Base-by-base conservation (phyloP, 1,140 invertebrate genomes). In the Gonatopus flavifemur region DNA sequence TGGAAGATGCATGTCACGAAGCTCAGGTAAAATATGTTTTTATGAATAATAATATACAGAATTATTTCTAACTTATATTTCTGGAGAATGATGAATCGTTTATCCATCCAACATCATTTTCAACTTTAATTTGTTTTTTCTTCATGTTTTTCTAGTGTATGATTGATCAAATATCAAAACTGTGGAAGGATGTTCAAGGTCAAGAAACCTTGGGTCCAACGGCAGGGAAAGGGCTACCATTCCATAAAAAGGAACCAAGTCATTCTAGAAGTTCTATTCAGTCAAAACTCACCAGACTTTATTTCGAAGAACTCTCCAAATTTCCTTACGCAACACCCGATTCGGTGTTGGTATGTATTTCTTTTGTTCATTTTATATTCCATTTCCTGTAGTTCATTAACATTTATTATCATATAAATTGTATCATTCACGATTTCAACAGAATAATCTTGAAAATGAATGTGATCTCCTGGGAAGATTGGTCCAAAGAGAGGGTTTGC, bases 381-480 rank as follows among this genome's bases (percentile, higher is more conserved):
- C 16, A 3, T 32, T 20, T 9, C 8, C n/a, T 31, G 30, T 32
- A 39, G 28, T 43, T 24, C 15, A 2, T 32, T 3, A n/a, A 7
- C 10, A 31, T 24, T 13, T 28, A 16, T 52, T 39, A 20, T 15
- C 22, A 7, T 45, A 39, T 18, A 20, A 16, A 33, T n/a, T n/a
- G n/a, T n/a, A n/a, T 19, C 18, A 33, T 39, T 36, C 50, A 39
- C 12, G 47, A 15, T 38, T 37, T 28, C 13, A 42, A 36, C 67
- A 84, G 82, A 81, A 85, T 77, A 82, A 83, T 67, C 77, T 90
- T 56, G 83, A 86, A 69, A 83, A 84, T 66, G 85, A 86, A 64
- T 90, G 90, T 57, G 85, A 92, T 74, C 80, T 93, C 56, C 80
- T 96, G 71, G 88, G 91, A 64, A 88, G 91, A 72, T 79, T 96